Base-by-base conservation (phyloP, 1,140 invertebrate species). In the Drosophila bocqueti region DNA sequence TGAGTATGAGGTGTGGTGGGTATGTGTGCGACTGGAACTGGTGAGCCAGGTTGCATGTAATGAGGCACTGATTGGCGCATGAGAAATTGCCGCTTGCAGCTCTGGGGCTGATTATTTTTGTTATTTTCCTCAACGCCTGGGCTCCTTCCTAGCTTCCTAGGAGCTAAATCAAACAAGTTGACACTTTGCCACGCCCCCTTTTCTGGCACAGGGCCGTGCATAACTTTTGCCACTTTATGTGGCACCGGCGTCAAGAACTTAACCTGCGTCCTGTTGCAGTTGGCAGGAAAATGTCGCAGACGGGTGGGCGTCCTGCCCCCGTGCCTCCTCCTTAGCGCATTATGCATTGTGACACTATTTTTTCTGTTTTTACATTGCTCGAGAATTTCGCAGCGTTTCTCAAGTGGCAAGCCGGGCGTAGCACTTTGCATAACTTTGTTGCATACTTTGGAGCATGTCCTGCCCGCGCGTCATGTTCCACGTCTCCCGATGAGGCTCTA, bases 341-440 rank as follows among this genome's bases (percentile, higher is more conserved):
- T 89, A 87, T 78, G 74, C 85, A 89, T 81, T 89, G 81, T 87
- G 81, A 89, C 84, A 84, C 76, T 79, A 67, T 68, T 76, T 62
- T 45, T 49, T 31, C 24, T 40, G 43, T 64, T 63, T 57, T 57
- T 50, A 55, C 43, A 52, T 50, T 62, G 57, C 64, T 69, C 54
- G 71, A 49, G 71, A 78, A 78, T 78, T 69, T 75, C 65, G 63
- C 65, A 68, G 69, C 63, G 71, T 81, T 84, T 87, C 87, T 87
- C 76, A 90, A 87, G 84, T 81, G 78, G 77, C 80, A 83, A 77
- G 55, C 63, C 26, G 26, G 55, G 60, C 68, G 68, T 72, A 57
- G 85, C 84, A 89, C 84, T 89, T 90, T 87, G 85, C 84, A 87
- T 89, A 87, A 87, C 84, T 87, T 87, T 89, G 77, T 84, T 78